phyloP scores from a whole-genome alignment of 2,797 vertebrate genomes.

The Pachyuromys duprasi region DNA sequence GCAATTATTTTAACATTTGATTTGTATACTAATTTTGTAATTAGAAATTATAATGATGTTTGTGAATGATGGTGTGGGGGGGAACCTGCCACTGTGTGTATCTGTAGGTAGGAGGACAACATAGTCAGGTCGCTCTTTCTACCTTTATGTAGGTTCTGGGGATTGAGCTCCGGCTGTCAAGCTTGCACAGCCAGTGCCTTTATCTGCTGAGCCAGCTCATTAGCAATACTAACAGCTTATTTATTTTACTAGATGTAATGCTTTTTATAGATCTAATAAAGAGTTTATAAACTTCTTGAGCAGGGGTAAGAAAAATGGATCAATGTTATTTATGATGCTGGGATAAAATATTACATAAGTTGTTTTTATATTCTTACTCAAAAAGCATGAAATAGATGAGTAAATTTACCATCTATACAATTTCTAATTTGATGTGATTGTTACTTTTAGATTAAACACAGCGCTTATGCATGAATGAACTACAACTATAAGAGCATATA shows the following conservation, averaged over 20 bases:
- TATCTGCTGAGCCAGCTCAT: background rate
- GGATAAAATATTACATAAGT: background rate
- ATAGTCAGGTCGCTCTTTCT: background rate
- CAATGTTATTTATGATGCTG: conserved; percentile 14
- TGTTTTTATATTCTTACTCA: conserved; percentile 6
- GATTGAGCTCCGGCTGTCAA: background rate
- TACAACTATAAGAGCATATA: background rate
- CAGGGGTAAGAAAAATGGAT: conserved; percentile 16
- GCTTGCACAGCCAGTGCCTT: background rate
- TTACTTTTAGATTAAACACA: conserved; percentile 56
- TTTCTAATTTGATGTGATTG: background rate
- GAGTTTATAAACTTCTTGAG: background rate
- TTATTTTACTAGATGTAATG: background rate
- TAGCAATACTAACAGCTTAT: background rate
- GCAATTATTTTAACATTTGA: background rate
- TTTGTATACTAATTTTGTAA: background rate
- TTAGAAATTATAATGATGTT: background rate
- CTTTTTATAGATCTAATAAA: background rate
- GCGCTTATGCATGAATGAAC: conserved; percentile 3
- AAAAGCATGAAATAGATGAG: background rate
- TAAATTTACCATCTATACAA: conserved; percentile 2
- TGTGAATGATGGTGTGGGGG: background rate
- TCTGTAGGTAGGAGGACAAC: background rate
- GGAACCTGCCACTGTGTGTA: background rate
- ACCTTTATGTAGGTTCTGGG: background rate